Evolutionary conservation across 53 echinoderm and acorn worm genomes (phyloP).

Genomic region (Mesocentrotus franciscanus): DNA sequence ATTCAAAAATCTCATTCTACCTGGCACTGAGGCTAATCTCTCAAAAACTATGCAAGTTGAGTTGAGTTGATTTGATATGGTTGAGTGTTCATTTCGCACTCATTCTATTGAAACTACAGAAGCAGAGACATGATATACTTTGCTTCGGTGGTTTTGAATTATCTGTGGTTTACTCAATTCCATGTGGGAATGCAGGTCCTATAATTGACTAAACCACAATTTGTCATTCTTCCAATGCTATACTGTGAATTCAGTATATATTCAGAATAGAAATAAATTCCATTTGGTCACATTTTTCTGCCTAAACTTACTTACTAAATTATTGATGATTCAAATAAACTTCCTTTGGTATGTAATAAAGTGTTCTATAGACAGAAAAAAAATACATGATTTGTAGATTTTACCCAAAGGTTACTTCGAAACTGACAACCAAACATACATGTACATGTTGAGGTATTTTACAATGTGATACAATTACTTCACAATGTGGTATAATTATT

Average conservation of each 20-base stretch:
- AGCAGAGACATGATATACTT: not conserved
- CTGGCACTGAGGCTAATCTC: not conserved
- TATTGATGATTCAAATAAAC: not conserved
- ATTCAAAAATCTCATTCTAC: not conserved
- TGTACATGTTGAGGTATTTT: no score
- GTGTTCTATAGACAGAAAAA: no score
- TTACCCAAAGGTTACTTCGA: no score
- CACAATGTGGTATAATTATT: no score
- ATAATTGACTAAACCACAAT: not conserved
- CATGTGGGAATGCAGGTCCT: not conserved
- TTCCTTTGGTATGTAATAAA: not conserved
- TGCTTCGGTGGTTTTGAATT: not conserved
- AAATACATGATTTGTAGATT: no score
- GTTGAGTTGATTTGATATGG: not conserved
- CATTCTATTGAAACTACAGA: not conserved
- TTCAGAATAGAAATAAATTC: not conserved
- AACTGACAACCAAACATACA: no score
- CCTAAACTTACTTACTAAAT: not conserved
- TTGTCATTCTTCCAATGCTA: not conserved
- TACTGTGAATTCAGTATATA: no score
- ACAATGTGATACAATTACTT: no score
- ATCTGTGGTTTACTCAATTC: constrained; percentile 10
- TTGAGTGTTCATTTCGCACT: not conserved
- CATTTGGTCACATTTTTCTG: not conserved
- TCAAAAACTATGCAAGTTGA: not conserved